These are phyloP conservation scores for Hirundichthys speculiger DNA, from an alignment of 2,113 vertebrate species.

Conservation along the genomic window DNA sequence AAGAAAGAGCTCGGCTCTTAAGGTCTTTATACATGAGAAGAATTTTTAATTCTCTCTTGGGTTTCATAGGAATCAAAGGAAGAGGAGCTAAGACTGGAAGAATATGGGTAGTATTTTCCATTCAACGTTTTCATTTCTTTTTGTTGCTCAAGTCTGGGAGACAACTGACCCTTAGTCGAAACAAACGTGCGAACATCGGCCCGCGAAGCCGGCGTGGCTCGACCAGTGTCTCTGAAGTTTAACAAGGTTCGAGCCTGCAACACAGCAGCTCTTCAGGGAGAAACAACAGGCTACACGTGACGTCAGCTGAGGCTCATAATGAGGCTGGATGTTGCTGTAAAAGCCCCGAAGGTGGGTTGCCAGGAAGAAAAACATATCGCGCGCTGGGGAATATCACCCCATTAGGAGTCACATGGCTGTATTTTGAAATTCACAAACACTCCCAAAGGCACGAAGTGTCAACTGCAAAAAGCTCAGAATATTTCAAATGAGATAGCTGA, in stretches of 20 bases:
- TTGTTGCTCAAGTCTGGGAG: too few species aligned
- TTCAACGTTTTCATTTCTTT: too few species aligned
- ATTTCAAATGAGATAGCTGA: conserved; percentile 9
- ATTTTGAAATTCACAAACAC: conserved; percentile 55
- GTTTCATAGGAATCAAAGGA: too few species aligned
- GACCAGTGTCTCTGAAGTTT: conserved; percentile 9
- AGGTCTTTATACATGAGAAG: too few species aligned
- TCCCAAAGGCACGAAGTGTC: conserved; percentile 27
- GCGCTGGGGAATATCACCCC: conserved; percentile 28
- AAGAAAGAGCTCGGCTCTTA: too few species aligned
- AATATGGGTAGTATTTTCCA: too few species aligned
- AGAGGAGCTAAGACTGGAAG: too few species aligned
- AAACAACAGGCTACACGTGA: conserved; percentile 17
- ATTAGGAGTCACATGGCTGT: conserved; percentile 32
- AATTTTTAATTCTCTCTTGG: too few species aligned
- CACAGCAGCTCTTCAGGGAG: conserved; percentile 29
- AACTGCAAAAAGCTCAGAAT: conserved; percentile 20
- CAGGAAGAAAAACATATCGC: conserved; percentile 14
- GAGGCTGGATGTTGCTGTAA: conserved; percentile 43
- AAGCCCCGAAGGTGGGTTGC: conserved; percentile 29
- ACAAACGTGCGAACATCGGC: not conserved
- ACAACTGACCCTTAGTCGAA: too few species aligned
- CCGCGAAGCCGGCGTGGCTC: not conserved
- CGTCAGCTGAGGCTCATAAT: conserved; percentile 54
- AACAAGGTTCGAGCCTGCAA: conserved; percentile 15